Conservation (phyloP, 2,113 vertebrate genomes). For the Haemorhous mexicanus region DNA sequence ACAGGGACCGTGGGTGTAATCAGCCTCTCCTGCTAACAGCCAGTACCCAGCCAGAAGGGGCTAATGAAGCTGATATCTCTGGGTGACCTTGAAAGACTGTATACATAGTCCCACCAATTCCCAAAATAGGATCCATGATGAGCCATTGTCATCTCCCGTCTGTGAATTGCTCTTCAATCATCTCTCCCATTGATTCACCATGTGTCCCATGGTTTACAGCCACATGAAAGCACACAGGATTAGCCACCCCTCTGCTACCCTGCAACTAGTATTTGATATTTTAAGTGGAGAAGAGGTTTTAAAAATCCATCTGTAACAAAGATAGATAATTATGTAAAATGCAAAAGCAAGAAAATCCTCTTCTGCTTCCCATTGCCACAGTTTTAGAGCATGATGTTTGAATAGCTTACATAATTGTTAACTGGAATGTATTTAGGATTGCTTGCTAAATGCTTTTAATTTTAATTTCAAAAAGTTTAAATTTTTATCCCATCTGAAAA, state of each 20-base stretch:
- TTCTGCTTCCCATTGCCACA: not conserved
- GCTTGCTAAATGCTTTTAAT: conserved; percentile 13
- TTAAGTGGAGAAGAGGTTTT: not conserved
- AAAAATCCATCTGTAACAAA: conserved; percentile 22
- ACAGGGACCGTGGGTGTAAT: not conserved
- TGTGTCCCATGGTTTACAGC: conserved; percentile 33
- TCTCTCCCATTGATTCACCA: conserved; percentile 57
- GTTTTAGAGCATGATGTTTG: not conserved
- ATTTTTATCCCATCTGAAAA: not conserved
- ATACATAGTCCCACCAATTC: not conserved
- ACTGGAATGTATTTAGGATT: conserved; percentile 11
- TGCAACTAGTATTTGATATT: conserved; percentile 20
- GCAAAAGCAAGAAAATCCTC: not conserved
- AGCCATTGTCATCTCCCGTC: conserved; percentile 23
- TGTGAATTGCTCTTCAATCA: conserved; percentile 53
- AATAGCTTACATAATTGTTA: conserved; percentile 29
- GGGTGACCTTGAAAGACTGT: conserved; percentile 32
- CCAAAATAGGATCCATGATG: conserved; percentile 45
- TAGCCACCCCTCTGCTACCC: not conserved
- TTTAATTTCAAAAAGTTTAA: conserved; percentile 31
- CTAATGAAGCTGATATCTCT: conserved; percentile 35
- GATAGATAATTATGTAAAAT: conserved; percentile 14
- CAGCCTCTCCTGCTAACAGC: not conserved
- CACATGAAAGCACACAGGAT: not conserved
- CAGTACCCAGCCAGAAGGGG: conserved; percentile 7